Evolutionary conservation across 2,113 vertebrate species (phyloP), one percentile per base, ranked within the genome.

Genomic region (Alexandromys fortis): DNA sequence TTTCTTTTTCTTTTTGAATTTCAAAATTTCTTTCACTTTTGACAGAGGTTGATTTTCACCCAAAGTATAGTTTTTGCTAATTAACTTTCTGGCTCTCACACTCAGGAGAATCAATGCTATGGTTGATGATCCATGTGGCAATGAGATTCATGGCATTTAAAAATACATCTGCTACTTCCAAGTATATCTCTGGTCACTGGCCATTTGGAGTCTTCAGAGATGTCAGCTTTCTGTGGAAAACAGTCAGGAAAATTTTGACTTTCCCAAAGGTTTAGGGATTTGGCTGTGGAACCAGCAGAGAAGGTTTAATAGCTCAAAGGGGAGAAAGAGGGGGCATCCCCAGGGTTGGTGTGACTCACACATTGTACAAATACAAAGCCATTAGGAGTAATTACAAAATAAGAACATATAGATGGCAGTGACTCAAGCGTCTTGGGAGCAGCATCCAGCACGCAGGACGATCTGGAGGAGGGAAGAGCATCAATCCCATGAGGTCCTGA

Each of bases 341-440:
- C 10, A 3, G 52, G n/a, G n/a, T 9, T 79, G 67, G 21, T 68
- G 49, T 76, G 75, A 82, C 63, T 94, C 79, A 72, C 19, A 22
- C n/a, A 26, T 26, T 61, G 70, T 45, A 75, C 68, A 95, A 45
- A 76, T 82, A 83, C 6, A 52, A 38, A 90, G 61, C 65, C 91
- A 81, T 72, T 94, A 78, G 79, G 45, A 63, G 81, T 65, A 85
- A 49, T 78, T 73, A 35, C n/a, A 87, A 92, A 83, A 68, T 75
- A 63, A n/a, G 76, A 52, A 49, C 30, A 75, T 58, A 79, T 73
- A 61, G 33, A 79, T 42, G 45, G 17, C 70, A 94, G 63, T 33
- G 79, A 77, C 33, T 95, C 89, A 78, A 26, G 24, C n/a, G 10
- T 78, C 47, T 78, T 12, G 42, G 72, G 73, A 96, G 45, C 49